Evolutionary conservation across 1,140 invertebrate species (phyloP), one percentile per base, ranked within the genome.

Genomic region (Lordiphosa clarofinis): DNA sequence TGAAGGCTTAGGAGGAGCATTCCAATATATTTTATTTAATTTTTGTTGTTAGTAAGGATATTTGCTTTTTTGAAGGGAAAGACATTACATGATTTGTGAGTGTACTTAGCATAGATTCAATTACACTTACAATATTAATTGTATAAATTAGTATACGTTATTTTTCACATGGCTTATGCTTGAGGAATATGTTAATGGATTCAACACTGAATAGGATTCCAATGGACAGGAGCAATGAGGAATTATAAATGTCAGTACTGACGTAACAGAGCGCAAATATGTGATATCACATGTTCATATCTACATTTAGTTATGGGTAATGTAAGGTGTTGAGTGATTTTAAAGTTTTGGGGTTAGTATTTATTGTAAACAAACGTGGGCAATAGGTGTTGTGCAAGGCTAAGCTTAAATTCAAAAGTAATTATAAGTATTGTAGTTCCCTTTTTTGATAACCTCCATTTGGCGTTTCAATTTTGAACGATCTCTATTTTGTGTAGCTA

Each of bases 1-100:
- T 82, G 76, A 76, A 84, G 73, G 73, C 69, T 67, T 58, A 55
- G 76, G 54, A 82, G 63, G 64, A 82, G 69, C 68, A 72, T 57
- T 76, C 73, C 67, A 67, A 71, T 63, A 63, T 68, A 52, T 47
- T 56, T 49, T 44, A 61, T 11, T 57, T 55, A 53, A 67, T 38
- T 48, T 61, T 13, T 40, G 42, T 31, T 28, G 33, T 42, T 54
- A 53, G 42, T 24, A 28, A 28, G 24, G 21, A 15, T 38, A 15
- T 38, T 37, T 56, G 31, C 39, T 47, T 31, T 39, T 61, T 54
- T 47, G 19, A 24, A 13, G 36, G 63, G 36, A 40, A 24, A 46
- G 28, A 21, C 40, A 53, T 61, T 24, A 37, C 39, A 67, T 76
- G 73, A 72, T 56, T 43, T 57, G 59, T 74, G 61, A 65, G 66